Evolutionary conservation across 1,140 invertebrate genomes (phyloP), one percentile per base, ranked within the genome.

Genomic region (Hermetia illucens): DNA sequence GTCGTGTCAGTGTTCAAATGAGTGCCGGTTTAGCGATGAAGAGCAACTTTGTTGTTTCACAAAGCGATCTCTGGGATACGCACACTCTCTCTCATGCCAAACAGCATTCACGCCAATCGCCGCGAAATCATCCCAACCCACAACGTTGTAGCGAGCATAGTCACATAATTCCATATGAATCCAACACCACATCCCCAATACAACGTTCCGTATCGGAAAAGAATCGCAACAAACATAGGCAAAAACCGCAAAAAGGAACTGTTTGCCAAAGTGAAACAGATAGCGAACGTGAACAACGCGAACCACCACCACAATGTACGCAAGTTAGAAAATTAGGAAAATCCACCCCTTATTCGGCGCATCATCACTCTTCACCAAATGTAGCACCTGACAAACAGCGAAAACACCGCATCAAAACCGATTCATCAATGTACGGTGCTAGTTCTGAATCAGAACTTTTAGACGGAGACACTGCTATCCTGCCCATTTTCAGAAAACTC

Each of bases 401-500:
- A 5, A 55, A 57, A 36, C 58, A 57, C 34, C 54, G 55, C 13
- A 50, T 41, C 19, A 58, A 57, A 36, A 50, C 44, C 21, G 56
- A 53, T 1, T 45, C 49, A 29, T 71, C 75, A 38, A 81, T 84
- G 65, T 80, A 78, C 51, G 78, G 77, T 27, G 79, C 82, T 21
- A 80, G 82, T 42, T 85, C 81, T 1, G 85, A 88, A 52, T 83
- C 82, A 12, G 84, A 88, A 54, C 64, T 86, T 2, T 70, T 88
- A 31, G 70, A 72, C 45, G 71, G 69, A 16, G 78, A 82, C 51
- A 66, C 78, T 9, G 82, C 83, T 38, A 89, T 91, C 43, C 61
- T 91, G 49, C 86, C 86, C 2, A 91, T 91, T 55, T 91, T 91
- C 65, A 83, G 89, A 47, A 89, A 89, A 62, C 69, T 89, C 4